phyloP scores from a whole-genome alignment of 2,888 invertebrate species.

The Aricia artaxerxes region DNA sequence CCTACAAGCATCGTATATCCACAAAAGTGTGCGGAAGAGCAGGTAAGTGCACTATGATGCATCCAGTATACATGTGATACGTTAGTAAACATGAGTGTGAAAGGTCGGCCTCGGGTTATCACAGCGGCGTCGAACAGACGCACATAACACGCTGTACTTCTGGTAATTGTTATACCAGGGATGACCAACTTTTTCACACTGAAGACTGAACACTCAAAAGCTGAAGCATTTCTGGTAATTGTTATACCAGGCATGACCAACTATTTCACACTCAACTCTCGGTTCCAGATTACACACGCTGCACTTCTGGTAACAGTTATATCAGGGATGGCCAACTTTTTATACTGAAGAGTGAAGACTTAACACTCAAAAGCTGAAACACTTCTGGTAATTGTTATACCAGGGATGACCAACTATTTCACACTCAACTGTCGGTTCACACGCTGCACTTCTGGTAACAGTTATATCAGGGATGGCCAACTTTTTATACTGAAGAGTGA shows the following conservation, averaged over 20 bases:
- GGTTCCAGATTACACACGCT: constrained; percentile 32
- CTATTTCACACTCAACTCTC: no score
- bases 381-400: no score
- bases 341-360: not conserved
- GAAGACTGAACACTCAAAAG: not conserved
- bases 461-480: not conserved
- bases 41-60: constrained; percentile 42
- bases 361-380: no score
- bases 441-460: constrained; percentile 32
- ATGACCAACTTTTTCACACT: not conserved
- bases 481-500: no score
- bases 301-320: constrained; percentile 20
- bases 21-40: constrained; percentile 33
- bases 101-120: constrained; percentile 77
- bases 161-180: constrained; percentile 28
- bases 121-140: constrained; percentile 73
- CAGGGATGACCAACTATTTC: not conserved
- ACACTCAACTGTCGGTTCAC: constrained; percentile 15
- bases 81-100: constrained; percentile 71
- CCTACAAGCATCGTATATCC: not conserved
- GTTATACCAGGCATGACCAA: not conserved
- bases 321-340: not conserved
- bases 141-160: constrained; percentile 47
- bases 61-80: constrained; percentile 53
- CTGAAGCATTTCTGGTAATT: no score